These are phyloP conservation scores for Mustela lutreola DNA, from an alignment of 2,113 vertebrate species.

Conservation along the genomic window DNA sequence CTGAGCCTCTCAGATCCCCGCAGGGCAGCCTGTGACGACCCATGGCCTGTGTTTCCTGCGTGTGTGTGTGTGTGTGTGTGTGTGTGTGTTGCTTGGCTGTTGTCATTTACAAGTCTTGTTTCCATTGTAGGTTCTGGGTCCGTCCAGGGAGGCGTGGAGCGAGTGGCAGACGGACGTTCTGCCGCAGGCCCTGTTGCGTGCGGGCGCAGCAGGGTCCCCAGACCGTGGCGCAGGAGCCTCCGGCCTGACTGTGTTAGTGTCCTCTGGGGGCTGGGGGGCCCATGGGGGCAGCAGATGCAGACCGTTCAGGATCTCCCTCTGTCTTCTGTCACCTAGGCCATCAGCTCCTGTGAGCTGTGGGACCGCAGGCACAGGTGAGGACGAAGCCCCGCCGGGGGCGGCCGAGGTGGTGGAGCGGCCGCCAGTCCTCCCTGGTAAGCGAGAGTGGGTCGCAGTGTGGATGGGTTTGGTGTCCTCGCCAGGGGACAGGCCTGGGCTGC, in stretches of 20 bases:
- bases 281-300: rapidly evolving
- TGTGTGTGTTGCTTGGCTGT: rapidly evolving
- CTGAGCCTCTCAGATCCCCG: rapidly evolving
- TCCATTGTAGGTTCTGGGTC: not conserved
- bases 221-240: rapidly evolving
- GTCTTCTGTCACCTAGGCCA: not conserved
- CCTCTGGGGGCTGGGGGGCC: rapidly evolving
- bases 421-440: not conserved
- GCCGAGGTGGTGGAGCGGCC: not conserved
- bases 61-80: not conserved
- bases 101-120: rapidly evolving
- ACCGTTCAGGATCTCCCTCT: not conserved
- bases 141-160: not conserved
- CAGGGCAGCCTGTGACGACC: rapidly evolving
- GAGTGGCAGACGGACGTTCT: not conserved
- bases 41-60: not conserved
- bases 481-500: too few species aligned
- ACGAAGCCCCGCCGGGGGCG: rapidly evolving
- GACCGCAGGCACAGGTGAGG: rapidly evolving
- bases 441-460: rapidly evolving
- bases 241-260: not conserved
- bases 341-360: rapidly evolving
- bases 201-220: not conserved
- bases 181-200: not conserved
- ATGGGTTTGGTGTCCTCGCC: rapidly evolving